Base-by-base conservation (phyloP, 2,113 vertebrate genomes). In the Garra rufa region DNA sequence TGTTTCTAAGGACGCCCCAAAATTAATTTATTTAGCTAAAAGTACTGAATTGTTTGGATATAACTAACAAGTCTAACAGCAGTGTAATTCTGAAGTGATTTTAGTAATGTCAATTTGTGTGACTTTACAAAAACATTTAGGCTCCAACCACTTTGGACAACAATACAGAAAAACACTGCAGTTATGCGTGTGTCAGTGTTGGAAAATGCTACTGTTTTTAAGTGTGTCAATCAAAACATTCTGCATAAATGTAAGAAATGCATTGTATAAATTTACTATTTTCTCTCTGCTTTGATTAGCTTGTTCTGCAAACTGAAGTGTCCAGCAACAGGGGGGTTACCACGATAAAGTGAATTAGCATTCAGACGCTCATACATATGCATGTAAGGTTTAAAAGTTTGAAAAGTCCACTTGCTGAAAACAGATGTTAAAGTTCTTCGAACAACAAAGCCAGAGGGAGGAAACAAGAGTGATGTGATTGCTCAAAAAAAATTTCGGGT, bases 381-480 rank as follows among this genome's bases (percentile, higher is more conserved):
- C 24, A 14, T 78, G 11, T 24, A 59, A 59, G 69, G 6, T 71
- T n/a, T 71, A 44, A 69, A 43, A 70, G 38, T 43, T 43, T 41
- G 11, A 71, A 24, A 11, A 41, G 6, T 78, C 21, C 24, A 48
- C 46, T 74, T 2, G 6, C 43, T 43, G 6, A 9, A 74, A 43
- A 77, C 76, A 77, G 34, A 77, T 77, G 34, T 30, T 24, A 10
- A 77, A 41, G 5, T 17, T 78, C 9, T 38, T 17, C 59, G 7
- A 38, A 78, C 3, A 76, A 76, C 74, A 78, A 78, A 78, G 34
- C 74, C 50, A n/a, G 19, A 57, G 50, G 30, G 9, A 76, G 19
- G 28, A 52, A 21, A 28, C 2, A n/a, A 28, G 44, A 28, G 48
- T 28, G 55, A 38, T 57, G 34, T 9, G 50, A 38, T 77, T 30